phyloP scores from a whole-genome alignment of 2,113 vertebrate species.

The Mus pahari region DNA sequence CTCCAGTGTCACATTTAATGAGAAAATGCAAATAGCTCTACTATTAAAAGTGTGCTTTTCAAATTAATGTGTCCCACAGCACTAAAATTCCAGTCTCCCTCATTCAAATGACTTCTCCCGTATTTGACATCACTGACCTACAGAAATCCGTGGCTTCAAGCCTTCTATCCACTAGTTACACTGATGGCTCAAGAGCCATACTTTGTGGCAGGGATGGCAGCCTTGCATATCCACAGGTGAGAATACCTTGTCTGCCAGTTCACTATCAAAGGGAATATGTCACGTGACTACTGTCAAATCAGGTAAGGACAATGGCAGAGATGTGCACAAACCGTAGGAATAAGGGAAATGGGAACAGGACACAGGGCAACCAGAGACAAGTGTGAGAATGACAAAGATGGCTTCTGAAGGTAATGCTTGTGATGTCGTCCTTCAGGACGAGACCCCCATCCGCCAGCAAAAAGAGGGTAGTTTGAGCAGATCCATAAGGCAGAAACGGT shows the following conservation, averaged over 20 bases:
- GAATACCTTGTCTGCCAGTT: background rate
- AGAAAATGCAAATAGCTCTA: slow-evolving; percentile 15
- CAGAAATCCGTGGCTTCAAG: slow-evolving; percentile 2
- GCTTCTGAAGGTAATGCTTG: slow-evolving; percentile 39
- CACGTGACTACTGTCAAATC: background rate
- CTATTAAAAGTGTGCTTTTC: background rate
- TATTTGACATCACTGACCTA: background rate
- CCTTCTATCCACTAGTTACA: background rate
- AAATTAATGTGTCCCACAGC: background rate
- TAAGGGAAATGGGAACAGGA: rapidly evolving
- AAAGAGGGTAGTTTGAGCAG: background rate
- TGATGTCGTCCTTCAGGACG: background rate
- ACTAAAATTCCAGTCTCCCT: background rate
- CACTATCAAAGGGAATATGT: background rate
- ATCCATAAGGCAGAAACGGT: background rate
- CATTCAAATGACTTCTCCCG: background rate
- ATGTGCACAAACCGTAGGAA: background rate
- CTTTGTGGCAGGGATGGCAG: too few species aligned
- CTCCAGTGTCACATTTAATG: background rate
- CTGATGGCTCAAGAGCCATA: background rate
- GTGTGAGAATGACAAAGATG: background rate
- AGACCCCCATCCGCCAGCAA: background rate
- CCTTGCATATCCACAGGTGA: background rate
- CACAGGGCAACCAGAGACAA: background rate
- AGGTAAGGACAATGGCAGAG: background rate